phyloP scores from a whole-genome alignment of 2,113 vertebrate genomes.

The Pao palembangensis region DNA sequence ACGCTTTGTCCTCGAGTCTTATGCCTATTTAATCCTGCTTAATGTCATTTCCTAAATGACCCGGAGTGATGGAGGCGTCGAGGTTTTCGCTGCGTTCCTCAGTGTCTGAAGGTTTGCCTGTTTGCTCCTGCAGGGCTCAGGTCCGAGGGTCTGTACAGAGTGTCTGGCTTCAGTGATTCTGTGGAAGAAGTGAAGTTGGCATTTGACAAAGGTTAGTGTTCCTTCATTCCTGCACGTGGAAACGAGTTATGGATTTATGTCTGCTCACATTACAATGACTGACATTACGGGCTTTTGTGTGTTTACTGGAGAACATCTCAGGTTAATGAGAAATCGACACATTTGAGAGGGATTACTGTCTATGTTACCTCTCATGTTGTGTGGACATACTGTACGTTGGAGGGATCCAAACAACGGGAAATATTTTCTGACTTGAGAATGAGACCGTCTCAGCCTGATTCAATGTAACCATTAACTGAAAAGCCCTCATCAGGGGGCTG shows the following conservation, averaged over 20 bases:
- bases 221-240: background rate
- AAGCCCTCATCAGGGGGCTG: conserved; percentile 44
- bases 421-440: conserved; percentile 39
- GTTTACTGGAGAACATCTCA: conserved; percentile 25
- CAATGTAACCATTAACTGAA: conserved; percentile 61
- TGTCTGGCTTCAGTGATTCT: conserved; percentile 71
- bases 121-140: conserved; percentile 60
- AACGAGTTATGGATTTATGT: conserved; percentile 23
- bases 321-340: conserved; percentile 58
- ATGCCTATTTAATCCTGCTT: conserved; percentile 51
- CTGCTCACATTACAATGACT: conserved; percentile 1
- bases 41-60: conserved; percentile 47
- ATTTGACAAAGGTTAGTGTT: conserved; percentile 64
- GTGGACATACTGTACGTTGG: conserved; percentile 24
- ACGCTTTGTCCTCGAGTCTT: conserved; percentile 46
- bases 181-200: conserved; percentile 69
- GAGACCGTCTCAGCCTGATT: conserved; percentile 50
- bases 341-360: conserved; percentile 49
- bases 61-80: conserved; percentile 9
- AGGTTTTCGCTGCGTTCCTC: conserved; percentile 33
- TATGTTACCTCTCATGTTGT: conserved; percentile 28
- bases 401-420: conserved; percentile 19
- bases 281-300: conserved; percentile 12
- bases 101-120: conserved; percentile 31
- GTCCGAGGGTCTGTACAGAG: conserved; percentile 71